Evolutionary conservation across 2,888 invertebrate genomes (phyloP).

Genomic region (Gortyna flavago): DNA sequence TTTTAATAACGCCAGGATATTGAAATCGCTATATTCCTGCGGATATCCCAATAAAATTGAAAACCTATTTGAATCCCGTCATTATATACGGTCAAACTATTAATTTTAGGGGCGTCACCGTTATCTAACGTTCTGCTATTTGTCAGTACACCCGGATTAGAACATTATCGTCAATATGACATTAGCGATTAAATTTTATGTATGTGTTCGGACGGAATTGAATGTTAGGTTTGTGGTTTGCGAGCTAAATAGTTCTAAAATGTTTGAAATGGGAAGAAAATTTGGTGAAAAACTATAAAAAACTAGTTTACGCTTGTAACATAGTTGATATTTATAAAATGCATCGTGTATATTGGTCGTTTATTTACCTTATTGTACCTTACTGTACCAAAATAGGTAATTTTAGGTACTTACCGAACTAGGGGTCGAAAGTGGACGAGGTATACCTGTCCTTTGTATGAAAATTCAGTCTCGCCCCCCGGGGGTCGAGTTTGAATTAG

Average conservation of each 20-base stretch:
- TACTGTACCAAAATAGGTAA: too few relatives aligned
- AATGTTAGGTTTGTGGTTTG: constrained; percentile 6
- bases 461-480: too few relatives aligned
- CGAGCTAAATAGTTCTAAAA: background rate
- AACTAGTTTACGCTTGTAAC: background rate
- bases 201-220: background rate
- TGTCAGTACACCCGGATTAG: constrained; percentile 48
- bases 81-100: constrained; percentile 27
- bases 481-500: too few relatives aligned
- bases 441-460: too few relatives aligned
- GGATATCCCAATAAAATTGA: background rate
- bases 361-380: too few relatives aligned
- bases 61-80: background rate
- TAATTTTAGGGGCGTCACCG: constrained; percentile 55
- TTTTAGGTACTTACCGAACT: too few relatives aligned
- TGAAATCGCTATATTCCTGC: constrained; percentile 2
- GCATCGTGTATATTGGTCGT: too few relatives aligned
- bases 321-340: background rate
- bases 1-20: background rate
- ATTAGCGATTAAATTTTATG: constrained; percentile 31
- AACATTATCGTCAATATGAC: constrained; percentile 32
- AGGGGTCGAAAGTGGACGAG: too few relatives aligned
- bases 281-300: background rate
- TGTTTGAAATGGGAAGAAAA: background rate
- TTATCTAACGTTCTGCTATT: constrained; percentile 50